Evolutionary conservation across 2,113 vertebrate genomes (phyloP), one percentile per base, ranked within the genome.

Genomic region (Nyctereutes procyonoides): DNA sequence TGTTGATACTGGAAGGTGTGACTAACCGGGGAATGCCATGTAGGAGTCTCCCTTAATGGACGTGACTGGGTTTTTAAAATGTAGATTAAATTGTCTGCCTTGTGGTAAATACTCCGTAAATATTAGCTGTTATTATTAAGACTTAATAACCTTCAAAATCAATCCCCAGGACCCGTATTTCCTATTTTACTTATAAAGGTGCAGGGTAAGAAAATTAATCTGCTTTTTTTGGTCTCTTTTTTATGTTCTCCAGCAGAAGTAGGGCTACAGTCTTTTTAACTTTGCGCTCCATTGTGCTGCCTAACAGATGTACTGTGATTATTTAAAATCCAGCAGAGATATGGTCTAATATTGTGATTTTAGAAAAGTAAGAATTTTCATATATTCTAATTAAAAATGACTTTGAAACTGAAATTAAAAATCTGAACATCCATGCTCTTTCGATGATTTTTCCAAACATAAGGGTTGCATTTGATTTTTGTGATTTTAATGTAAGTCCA

Each of bases 381-480:
- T 60, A 26, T 88, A 73, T 24, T 93, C 69, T 90, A 22, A 95
- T 56, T 73, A 92, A 90, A 83, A 93, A 43, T 92, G 32, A 5
- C 35, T 67, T 93, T 93, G 51, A 84, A 95, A 35, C 43, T 13
- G 48, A 77, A 88, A 65, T 88, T 17, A 51, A 51, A 95, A 55
- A 91, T 90, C 10, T 90, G 38, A 56, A 65, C 10, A 80, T 17
- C 14, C 6, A 32, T 5, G 8, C 65, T 67, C 26, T 74, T 69
- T 58, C 12, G 26, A 10, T 83, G 48, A 19, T 62, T 93, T 51
- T 84, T 55, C 56, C 51, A 96, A 83, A 53, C 20, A 28, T 58
- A 91, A 84, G 82, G 58, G 19, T 88, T 85, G 4, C 73, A 11
- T 85, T 81, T 56, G 15, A 62, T 60, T 79, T 92, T 77, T 92